Evolutionary conservation across 2,113 vertebrate genomes (phyloP).

Genomic region (Strix aluco): DNA sequence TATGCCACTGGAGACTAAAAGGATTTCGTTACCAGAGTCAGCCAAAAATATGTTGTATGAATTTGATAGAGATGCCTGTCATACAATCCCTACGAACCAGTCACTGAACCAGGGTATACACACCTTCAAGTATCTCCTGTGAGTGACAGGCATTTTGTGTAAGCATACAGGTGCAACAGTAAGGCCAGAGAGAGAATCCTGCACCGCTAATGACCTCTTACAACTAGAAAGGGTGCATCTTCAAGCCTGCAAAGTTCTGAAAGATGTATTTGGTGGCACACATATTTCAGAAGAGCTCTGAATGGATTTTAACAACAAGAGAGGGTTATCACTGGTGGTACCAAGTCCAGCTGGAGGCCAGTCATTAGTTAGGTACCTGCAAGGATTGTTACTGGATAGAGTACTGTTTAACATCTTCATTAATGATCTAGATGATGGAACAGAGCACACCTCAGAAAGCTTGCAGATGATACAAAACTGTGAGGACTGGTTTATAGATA

Average conservation of each 20-base stretch:
- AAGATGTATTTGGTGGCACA: neutral
- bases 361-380: neutral
- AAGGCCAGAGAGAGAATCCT: fast-evolving
- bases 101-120: neutral
- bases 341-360: neutral
- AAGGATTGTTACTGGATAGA: neutral
- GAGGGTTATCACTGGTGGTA: neutral
- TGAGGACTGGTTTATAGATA: neutral
- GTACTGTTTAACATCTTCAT: neutral
- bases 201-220: neutral
- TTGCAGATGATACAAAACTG: neutral
- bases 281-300: neutral
- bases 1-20: neutral
- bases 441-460: neutral
- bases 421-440: neutral
- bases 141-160: neutral
- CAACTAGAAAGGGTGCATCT: fast-evolving
- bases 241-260: neutral
- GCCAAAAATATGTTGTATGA: neutral
- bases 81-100: neutral
- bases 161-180: neutral
- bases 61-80: neutral
- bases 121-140: neutral
- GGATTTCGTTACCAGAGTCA: neutral
- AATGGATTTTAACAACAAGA: neutral